Conservation (phyloP, 2,113 vertebrate genomes). For the Mionectes macconnelli region DNA sequence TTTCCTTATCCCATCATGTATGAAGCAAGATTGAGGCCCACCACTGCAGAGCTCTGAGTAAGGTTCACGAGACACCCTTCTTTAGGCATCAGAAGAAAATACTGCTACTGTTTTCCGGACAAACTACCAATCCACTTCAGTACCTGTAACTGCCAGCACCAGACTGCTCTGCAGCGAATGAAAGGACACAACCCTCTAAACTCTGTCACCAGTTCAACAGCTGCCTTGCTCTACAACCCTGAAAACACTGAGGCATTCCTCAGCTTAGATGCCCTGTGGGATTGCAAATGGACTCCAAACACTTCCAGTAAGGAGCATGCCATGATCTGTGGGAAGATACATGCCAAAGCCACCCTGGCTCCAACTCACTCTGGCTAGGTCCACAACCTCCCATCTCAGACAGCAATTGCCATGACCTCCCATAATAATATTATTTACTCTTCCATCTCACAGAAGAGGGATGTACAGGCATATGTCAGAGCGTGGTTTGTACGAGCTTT, state of each 20-base stretch:
- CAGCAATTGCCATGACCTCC: not conserved
- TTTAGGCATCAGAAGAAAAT: not conserved
- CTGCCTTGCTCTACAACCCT: not conserved
- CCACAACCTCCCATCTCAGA: not conserved
- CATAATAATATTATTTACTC: not conserved
- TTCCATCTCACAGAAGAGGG: not conserved
- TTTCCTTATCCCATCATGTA: not conserved
- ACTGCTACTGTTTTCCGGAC: not conserved
- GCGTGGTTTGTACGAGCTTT: rapidly evolving
- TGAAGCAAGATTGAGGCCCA: not conserved
- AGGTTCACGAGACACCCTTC: not conserved
- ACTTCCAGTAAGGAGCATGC: not conserved
- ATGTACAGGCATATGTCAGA: rapidly evolving
- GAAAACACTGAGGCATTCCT: not conserved
- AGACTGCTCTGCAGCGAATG: not conserved
- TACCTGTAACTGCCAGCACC: not conserved
- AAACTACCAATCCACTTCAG: not conserved
- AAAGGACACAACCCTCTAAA: not conserved
- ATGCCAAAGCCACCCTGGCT: not conserved
- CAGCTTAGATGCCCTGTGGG: not conserved
- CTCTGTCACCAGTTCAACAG: not conserved
- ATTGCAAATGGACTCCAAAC: not conserved
- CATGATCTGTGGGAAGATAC: not conserved
- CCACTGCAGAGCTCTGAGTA: not conserved
- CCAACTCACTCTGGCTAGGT: not conserved